These are phyloP conservation scores for Tenebrosternarchus preto DNA, from an alignment of 2,113 vertebrate genomes.

Conservation along the genomic window DNA sequence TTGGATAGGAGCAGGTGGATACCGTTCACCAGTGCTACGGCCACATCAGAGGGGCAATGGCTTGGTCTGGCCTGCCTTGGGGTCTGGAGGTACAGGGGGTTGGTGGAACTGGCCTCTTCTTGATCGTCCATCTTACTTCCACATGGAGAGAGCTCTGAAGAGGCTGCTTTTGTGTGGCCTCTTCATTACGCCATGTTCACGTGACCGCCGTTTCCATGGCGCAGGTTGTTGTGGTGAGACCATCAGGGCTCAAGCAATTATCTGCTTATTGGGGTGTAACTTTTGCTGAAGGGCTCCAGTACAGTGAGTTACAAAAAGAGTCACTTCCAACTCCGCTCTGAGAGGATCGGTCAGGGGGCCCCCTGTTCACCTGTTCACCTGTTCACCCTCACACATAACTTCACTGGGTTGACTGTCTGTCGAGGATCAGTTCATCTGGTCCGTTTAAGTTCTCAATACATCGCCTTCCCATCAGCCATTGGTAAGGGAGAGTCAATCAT, in stretches of 20 bases:
- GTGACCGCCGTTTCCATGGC: conserved; percentile 51
- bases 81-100: too few relatives aligned
- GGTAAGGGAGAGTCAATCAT: neutral
- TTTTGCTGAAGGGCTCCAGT: conserved; percentile 17
- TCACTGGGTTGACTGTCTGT: neutral
- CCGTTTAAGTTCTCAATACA: neutral
- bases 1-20: conserved; percentile 12
- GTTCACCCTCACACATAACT: neutral
- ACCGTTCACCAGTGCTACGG: conserved; percentile 29
- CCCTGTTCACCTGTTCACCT: neutral
- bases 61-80: too few relatives aligned
- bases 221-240: conserved; percentile 41
- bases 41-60: neutral
- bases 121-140: conserved; percentile 37
- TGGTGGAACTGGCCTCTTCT: neutral
- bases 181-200: conserved; percentile 43
- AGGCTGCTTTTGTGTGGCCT: conserved; percentile 46
- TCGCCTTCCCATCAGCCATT: conserved; percentile 10
- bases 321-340: conserved; percentile 1
- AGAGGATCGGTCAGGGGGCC: too few relatives aligned
- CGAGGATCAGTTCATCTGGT: neutral
- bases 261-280: neutral
- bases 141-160: conserved; percentile 46
- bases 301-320: neutral
- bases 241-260: conserved; percentile 25